phyloP scores from a whole-genome alignment of 2,113 vertebrate genomes.

The Nerophis ophidion region DNA sequence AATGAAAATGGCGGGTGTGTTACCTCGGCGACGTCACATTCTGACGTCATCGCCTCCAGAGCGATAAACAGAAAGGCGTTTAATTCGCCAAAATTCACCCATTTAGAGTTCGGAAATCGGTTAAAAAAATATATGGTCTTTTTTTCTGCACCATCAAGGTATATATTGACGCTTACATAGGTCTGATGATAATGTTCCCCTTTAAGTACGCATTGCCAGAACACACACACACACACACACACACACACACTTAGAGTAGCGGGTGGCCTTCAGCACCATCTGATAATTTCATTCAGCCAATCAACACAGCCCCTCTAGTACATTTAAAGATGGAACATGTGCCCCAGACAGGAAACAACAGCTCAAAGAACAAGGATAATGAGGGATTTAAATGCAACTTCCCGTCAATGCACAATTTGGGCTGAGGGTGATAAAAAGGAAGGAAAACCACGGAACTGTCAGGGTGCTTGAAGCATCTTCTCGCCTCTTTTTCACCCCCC shows the following conservation, averaged over 20 bases:
- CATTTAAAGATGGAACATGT: constrained; percentile 31
- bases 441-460: constrained; percentile 31
- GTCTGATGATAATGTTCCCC: too few species aligned
- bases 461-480: constrained; percentile 10
- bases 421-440: constrained; percentile 19
- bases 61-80: too few species aligned
- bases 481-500: constrained; percentile 17
- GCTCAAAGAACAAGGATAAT: constrained; percentile 47
- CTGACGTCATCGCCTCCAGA: too few species aligned
- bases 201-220: too few species aligned
- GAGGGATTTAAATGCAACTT: constrained; percentile 57
- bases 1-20: too few species aligned
- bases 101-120: too few species aligned
- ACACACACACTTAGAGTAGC: too few species aligned
- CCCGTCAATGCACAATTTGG: constrained; percentile 25
- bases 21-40: too few species aligned
- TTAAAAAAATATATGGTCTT: too few species aligned
- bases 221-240: not conserved
- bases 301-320: constrained; percentile 35
- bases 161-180: too few species aligned
- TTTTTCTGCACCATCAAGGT: too few species aligned
- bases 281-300: constrained; percentile 67
- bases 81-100: too few species aligned
- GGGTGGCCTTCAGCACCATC: constrained; percentile 56
- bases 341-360: constrained; percentile 28